phyloP scores from a whole-genome alignment of 2,888 invertebrate genomes.

The Leptopterna dolabrata region DNA sequence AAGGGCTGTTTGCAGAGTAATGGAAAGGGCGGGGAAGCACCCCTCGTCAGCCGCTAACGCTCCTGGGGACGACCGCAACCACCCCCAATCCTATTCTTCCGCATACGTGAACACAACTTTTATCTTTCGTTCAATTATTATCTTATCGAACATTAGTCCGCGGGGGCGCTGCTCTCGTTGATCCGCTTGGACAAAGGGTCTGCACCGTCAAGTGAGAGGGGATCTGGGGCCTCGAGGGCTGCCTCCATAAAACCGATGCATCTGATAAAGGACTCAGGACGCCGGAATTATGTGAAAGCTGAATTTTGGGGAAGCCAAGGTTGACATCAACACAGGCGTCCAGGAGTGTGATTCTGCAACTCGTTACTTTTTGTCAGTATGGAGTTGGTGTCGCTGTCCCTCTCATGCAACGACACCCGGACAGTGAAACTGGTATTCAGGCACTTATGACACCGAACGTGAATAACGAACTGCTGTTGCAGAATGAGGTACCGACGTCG shows the following conservation, averaged over 20 bases:
- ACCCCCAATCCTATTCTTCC: slow-evolving; percentile 47
- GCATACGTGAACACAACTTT: slow-evolving; percentile 46
- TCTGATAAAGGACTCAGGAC: background rate
- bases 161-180: background rate
- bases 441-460: no score
- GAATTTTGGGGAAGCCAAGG: background rate
- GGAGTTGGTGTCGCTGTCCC: no score
- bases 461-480: no score
- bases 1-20: background rate
- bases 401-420: no score
- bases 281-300: background rate
- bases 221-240: background rate
- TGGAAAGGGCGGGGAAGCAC: background rate
- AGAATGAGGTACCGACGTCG: no score
- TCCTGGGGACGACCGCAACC: slow-evolving; percentile 31
- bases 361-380: no score
- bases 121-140: slow-evolving; percentile 32
- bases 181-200: background rate
- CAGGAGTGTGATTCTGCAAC: no score
- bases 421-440: no score
- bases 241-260: background rate
- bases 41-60: background rate
- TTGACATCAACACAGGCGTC: background rate
- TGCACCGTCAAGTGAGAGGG: background rate
- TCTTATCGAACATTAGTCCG: slow-evolving; percentile 42